A percentile compares a stretch with the other conserved stretches of the same genome.
These are phyloP conservation scores for Ophioninae sp. DNA, from an alignment of 2,888 invertebrate genomes.

Conservation along the genomic window DNA sequence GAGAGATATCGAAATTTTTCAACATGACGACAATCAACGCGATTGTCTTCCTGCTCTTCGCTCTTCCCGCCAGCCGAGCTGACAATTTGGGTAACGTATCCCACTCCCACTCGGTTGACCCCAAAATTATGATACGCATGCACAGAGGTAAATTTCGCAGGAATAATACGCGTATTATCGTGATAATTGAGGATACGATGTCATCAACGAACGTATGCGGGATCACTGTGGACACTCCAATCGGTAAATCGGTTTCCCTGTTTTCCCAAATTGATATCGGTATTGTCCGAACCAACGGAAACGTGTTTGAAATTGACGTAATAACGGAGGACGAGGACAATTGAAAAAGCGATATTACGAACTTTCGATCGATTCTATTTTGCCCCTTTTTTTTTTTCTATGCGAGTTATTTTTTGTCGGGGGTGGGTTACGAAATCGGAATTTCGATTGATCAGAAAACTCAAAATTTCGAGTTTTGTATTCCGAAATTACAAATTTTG, in stretches of 20 bases:
- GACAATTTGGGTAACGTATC: constrained; percentile 74
- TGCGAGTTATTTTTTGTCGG: too few species aligned
- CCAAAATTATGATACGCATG: constrained; percentile 3
- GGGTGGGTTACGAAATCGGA: too few species aligned
- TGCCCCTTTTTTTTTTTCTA: too few species aligned
- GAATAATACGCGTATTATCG: not conserved
- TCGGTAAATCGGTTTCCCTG: not conserved
- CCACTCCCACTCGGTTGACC: constrained; percentile 15
- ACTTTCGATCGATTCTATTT: too few species aligned
- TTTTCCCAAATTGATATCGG: not conserved
- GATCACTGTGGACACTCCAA: not conserved
- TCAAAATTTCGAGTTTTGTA: too few species aligned
- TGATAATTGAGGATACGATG: not conserved
- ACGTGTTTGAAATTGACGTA: not conserved
- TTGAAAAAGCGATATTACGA: not conserved
- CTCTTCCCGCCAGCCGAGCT: constrained; percentile 64
- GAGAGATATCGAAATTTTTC: constrained; percentile 60
- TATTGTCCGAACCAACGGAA: not conserved
- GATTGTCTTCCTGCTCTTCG: constrained; percentile 65
- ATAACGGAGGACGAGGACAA: not conserved
- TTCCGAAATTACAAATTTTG: too few species aligned
- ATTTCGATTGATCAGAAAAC: too few species aligned
- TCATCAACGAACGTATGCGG: not conserved
- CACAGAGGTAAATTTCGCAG: not conserved
- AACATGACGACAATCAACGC: constrained; percentile 68